Evolutionary conservation across 2,113 vertebrate species (phyloP), one percentile per base, ranked within the genome.

Genomic region (Muscicapa adusta): DNA sequence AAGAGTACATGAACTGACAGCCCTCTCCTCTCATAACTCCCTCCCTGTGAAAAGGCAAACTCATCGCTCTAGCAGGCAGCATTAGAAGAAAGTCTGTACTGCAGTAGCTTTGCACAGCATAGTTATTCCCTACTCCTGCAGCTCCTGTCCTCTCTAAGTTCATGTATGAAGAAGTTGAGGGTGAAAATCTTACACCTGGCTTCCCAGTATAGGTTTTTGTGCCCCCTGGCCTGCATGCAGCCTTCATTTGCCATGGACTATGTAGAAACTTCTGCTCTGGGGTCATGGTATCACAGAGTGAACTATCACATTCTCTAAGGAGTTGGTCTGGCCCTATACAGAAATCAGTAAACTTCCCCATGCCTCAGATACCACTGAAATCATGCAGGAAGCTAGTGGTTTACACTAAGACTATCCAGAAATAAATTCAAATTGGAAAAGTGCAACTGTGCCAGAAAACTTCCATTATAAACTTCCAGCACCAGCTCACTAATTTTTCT

Each of bases 181-280:
- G 10, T 73, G 18, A 0, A 2, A 24, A 36, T 15, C 4, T 42
- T 80, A 47, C 12, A n/a, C 10, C 7, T 1, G 1, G 14, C 9
- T 54, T 80, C 33, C 5, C 56, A 20, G 26, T 51, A 19, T 5
- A 67, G 18, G 8, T 26, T 86, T 95, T 62, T 51, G 18, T 18
- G 29, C 15, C 53, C 4, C 12, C 4, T 16, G 18, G 11, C 2
- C 23, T 18, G 3, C 40, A 3, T 8, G 6, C 20, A 58, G 16
- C 10, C 14, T 78, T 87, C 25, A 33, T 14, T 20, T 68, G 20
- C 16, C 24, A 15, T 24, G 31, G 0, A 2, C 4, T n/a, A 0
- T 5, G 5, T 8, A 42, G n/a, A 88, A 71, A 57, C 7, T 2
- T 65, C 25, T 65, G 3, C 31, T 72, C 14, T 28, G 63, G 54